These are phyloP conservation scores for Acromyrmex echinatior DNA, from an alignment of 1,140 invertebrate genomes.

Conservation along the genomic window DNA sequence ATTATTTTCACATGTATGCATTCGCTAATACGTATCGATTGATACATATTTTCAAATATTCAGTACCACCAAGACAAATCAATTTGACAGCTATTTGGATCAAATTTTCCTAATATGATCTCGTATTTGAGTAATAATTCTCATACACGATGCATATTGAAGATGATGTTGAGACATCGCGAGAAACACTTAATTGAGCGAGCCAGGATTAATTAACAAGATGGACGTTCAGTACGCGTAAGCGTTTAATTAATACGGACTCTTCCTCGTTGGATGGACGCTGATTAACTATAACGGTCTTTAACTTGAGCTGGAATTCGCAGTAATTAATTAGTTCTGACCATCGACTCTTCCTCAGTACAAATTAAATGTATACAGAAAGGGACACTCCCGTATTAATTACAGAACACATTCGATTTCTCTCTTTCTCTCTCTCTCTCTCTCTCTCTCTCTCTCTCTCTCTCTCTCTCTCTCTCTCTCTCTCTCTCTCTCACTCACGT, in stretches of 20 bases:
- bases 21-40: not conserved
- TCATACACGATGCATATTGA: not conserved
- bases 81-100: not conserved
- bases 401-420: slow-evolving; percentile 18
- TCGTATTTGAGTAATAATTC: not conserved
- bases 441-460: too few relatives aligned
- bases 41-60: not conserved
- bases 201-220: slow-evolving; percentile 62
- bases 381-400: not conserved
- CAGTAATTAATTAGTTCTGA: slow-evolving; percentile 62
- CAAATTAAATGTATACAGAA: slow-evolving; percentile 2
- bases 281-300: slow-evolving; percentile 56
- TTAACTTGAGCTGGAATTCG: slow-evolving; percentile 46
- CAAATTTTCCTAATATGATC: not conserved
- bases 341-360: not conserved
- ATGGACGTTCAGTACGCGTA: slow-evolving; percentile 25
- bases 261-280: slow-evolving; percentile 17
- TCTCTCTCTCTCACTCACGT: not conserved
- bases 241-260: slow-evolving; percentile 65
- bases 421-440: not conserved
- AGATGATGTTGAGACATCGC: slow-evolving; percentile 16
- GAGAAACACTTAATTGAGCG: slow-evolving; percentile 34
- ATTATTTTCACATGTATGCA: not conserved
- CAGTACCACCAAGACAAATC: not conserved
- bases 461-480: not conserved